Evolutionary conservation across 2,113 vertebrate species (phyloP).

Genomic region (Lophura nycthemera): DNA sequence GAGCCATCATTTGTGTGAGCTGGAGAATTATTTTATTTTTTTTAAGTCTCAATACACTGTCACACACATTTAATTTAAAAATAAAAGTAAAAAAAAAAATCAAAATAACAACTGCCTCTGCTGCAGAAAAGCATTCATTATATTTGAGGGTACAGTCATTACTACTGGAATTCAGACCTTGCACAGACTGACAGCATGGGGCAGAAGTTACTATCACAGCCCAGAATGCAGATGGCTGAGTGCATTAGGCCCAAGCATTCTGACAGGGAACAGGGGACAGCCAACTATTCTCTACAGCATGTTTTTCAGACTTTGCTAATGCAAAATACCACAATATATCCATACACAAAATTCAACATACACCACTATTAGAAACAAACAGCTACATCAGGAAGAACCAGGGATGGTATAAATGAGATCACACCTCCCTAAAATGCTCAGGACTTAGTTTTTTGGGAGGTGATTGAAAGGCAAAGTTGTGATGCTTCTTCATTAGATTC

Average conservation of each 20-base stretch:
- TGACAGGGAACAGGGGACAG: neutral
- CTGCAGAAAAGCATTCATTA: neutral
- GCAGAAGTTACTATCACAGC: fast-evolving
- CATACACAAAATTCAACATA: neutral
- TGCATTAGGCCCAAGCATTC: neutral
- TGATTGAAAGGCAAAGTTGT: neutral
- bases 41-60: neutral
- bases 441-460: neutral
- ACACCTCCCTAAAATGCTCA: neutral
- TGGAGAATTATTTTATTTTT: neutral
- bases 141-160: neutral
- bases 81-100: neutral
- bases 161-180: neutral
- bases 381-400: neutral
- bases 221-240: neutral
- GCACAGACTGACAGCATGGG: neutral
- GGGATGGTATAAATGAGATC: neutral
- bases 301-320: neutral
- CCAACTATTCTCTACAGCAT: neutral
- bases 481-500: neutral
- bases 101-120: neutral
- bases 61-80: neutral
- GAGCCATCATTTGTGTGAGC: neutral
- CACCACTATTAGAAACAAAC: neutral
- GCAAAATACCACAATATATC: neutral